Evolutionary conservation across 2,113 vertebrate species (phyloP).

Genomic region (Gymnarchus niloticus): DNA sequence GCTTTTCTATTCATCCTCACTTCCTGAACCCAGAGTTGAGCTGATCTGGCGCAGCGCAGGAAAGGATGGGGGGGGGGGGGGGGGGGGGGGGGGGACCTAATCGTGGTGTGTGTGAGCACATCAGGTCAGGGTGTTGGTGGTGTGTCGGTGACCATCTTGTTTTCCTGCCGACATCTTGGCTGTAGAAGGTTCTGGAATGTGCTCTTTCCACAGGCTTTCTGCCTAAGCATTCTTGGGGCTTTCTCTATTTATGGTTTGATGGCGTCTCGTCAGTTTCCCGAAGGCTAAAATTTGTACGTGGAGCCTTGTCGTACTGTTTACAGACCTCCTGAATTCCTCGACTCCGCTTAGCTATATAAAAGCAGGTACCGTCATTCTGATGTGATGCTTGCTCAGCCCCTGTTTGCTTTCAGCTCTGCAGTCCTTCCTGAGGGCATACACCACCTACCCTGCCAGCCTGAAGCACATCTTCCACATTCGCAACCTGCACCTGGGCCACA

Average conservation of each 20-base stretch:
- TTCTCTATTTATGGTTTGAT: background rate
- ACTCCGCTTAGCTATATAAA: no score
- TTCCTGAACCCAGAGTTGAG: constrained; percentile 4
- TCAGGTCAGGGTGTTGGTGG: background rate
- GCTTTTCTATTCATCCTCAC: background rate
- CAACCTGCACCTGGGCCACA: constrained; percentile 81
- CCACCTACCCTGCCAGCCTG: constrained; percentile 77
- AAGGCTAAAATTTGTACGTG: background rate
- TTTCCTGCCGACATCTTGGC: background rate
- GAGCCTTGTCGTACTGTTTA: background rate
- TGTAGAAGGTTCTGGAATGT: background rate
- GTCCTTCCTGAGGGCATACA: constrained; percentile 84
- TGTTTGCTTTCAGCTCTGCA: constrained; percentile 70
- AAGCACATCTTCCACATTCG: constrained; percentile 89
- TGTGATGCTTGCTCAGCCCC: background rate
- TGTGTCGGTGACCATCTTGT: background rate
- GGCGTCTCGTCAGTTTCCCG: background rate
- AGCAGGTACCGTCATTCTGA: no score
- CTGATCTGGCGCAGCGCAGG: background rate
- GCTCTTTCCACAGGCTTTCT: background rate
- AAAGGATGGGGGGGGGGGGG: background rate
- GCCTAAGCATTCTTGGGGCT: background rate
- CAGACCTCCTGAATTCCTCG: background rate
- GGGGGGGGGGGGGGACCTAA: background rate
- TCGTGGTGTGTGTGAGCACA: background rate